These are phyloP conservation scores for Falco columbarius DNA, from an alignment of 2,797 vertebrate species.

Conservation along the genomic window DNA sequence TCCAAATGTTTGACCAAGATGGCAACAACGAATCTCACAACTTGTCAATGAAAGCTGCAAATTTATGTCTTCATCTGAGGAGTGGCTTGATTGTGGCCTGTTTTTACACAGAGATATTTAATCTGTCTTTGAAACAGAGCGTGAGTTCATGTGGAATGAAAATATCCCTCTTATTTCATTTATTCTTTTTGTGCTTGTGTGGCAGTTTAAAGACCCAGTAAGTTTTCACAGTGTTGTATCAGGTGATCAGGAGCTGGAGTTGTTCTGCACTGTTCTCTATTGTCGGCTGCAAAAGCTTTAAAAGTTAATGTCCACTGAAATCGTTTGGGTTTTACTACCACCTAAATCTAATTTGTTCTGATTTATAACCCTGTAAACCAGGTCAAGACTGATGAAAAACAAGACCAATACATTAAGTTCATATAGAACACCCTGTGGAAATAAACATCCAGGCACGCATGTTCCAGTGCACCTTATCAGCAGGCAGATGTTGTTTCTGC, in stretches of 20 bases:
- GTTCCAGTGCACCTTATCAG: neutral
- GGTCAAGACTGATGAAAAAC: conserved; percentile 6
- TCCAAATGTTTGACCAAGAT: neutral
- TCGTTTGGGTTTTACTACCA: neutral
- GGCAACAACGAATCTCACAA: neutral
- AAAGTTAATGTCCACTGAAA: conserved; percentile 42
- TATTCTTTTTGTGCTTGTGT: neutral
- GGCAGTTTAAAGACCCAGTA: neutral
- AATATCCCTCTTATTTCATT: neutral
- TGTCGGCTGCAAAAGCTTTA: neutral
- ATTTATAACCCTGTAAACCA: conserved; percentile 9
- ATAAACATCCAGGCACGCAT: neutral
- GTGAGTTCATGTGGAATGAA: neutral
- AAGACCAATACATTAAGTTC: neutral
- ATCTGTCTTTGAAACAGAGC: neutral
- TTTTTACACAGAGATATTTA: neutral
- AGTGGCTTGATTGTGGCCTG: neutral
- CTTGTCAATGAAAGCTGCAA: neutral
- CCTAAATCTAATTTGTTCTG: conserved; percentile 21
- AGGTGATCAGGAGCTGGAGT: neutral
- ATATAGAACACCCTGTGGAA: neutral
- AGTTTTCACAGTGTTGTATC: neutral
- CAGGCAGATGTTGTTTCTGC: neutral
- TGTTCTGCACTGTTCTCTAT: neutral
- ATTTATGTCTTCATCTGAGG: neutral